phyloP scores from a whole-genome alignment of 2,113 vertebrate genomes.

The Poeciliopsis turrubarensis region DNA sequence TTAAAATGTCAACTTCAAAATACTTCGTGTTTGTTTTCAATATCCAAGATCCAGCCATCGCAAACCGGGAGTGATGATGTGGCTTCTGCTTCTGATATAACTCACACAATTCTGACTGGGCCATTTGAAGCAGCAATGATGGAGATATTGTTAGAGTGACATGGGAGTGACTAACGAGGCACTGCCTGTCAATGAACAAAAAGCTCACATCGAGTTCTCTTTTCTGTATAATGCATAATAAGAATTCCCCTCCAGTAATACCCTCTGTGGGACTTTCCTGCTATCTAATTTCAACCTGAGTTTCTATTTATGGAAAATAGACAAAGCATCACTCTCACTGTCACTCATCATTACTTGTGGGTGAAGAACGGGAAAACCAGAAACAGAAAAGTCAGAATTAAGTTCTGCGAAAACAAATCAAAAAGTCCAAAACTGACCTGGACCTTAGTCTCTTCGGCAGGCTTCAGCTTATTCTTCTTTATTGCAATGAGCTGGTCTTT shows the following conservation, averaged over 20 bases:
- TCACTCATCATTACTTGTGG: conserved; percentile 36
- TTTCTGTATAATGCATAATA: conserved; percentile 64
- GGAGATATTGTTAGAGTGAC: not conserved
- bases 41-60: too few species aligned
- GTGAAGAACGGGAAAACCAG: conserved; percentile 28
- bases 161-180: not conserved
- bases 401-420: not conserved
- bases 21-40: too few species aligned
- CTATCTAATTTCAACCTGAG: conserved; percentile 66
- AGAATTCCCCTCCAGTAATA: conserved; percentile 68
- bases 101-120: too few species aligned
- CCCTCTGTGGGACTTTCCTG: conserved; percentile 66
- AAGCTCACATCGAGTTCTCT: conserved; percentile 27
- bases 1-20: too few species aligned
- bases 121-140: not conserved
- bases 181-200: conserved; percentile 9
- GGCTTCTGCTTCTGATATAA: too few species aligned
- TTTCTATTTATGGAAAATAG: conserved; percentile 56
- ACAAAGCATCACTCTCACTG: conserved; percentile 41
- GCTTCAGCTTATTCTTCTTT: conserved; percentile 96
- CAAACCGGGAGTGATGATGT: too few species aligned
- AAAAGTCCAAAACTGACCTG: conserved; percentile 82
- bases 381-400: conserved; percentile 9
- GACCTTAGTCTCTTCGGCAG: conserved; percentile 91
- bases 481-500: conserved; percentile 96